phyloP scores from a whole-genome alignment of 2,113 vertebrate genomes.

The Sebastes schlegelii region DNA sequence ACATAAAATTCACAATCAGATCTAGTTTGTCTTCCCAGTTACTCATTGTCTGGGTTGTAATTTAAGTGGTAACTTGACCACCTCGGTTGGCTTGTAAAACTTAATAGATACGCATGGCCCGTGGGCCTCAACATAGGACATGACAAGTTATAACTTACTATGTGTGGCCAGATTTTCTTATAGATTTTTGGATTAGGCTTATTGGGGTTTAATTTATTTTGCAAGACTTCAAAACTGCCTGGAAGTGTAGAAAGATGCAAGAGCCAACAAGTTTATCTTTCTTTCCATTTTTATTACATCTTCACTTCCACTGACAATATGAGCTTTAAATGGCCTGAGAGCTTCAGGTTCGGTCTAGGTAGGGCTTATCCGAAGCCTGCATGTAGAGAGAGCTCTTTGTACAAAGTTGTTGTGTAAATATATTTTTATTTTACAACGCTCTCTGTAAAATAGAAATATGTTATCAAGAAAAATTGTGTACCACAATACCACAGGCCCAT shows the following conservation, averaged over 20 bases:
- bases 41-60: background rate
- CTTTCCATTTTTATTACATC: slow-evolving; percentile 20
- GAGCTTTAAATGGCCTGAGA: slow-evolving; percentile 40
- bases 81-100: slow-evolving; percentile 11
- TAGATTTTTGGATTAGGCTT: background rate
- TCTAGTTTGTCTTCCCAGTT: background rate
- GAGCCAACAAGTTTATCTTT: slow-evolving; percentile 4
- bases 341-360: slow-evolving; percentile 49
- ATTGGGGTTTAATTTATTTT: background rate
- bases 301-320: slow-evolving; percentile 13
- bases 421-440: slow-evolving; percentile 95
- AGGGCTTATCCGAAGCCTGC: slow-evolving; percentile 85
- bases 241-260: background rate
- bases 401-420: slow-evolving; percentile 84
- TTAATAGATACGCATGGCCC: background rate
- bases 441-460: slow-evolving; percentile 96
- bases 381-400: slow-evolving; percentile 90
- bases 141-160: background rate
- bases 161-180: background rate
- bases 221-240: background rate
- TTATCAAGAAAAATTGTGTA: slow-evolving; percentile 90
- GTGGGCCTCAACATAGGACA: background rate
- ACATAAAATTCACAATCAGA: background rate
- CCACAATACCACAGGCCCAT: slow-evolving; percentile 99
- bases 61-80: slow-evolving; percentile 1